These are phyloP conservation scores for Metaphire vulgaris DNA, from an alignment of 1,140 invertebrate species.

Conservation along the genomic window DNA sequence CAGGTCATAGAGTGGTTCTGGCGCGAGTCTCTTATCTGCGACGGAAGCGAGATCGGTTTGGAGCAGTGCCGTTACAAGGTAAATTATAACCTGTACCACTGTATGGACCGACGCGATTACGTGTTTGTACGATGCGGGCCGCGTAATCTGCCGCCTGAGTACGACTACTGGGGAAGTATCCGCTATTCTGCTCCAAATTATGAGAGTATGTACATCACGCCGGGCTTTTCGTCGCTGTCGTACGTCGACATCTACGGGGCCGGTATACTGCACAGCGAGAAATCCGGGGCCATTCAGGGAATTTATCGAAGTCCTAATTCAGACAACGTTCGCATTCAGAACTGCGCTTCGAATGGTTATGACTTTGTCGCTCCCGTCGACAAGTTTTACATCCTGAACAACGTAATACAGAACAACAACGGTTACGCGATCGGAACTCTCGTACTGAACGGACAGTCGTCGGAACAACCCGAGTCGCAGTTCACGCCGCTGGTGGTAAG, in stretches of 20 bases:
- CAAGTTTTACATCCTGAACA: conserved; percentile 45
- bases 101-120: conserved; percentile 67
- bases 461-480: conserved; percentile 17
- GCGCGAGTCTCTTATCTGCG: conserved; percentile 79
- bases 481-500: conserved; percentile 49
- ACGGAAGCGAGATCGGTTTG: conserved; percentile 67
- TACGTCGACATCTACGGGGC: conserved; percentile 86
- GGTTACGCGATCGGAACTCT: conserved; percentile 83
- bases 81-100: conserved; percentile 65
- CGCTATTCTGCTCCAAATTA: conserved; percentile 81
- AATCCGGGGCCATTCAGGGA: conserved; percentile 72
- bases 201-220: conserved; percentile 62
- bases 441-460: conserved; percentile 29
- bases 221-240: conserved; percentile 63
- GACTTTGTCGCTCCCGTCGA: conserved; percentile 79
- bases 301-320: conserved; percentile 66
- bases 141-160: conserved; percentile 61
- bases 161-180: conserved; percentile 93
- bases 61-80: conserved; percentile 52
- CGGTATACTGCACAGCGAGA: conserved; percentile 91
- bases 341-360: conserved; percentile 83
- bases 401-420: conserved; percentile 70
- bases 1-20: conserved; percentile 62
- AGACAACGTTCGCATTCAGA: conserved; percentile 70
- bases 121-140: conserved; percentile 88